Evolutionary conservation across 64 coral and sea anemone species (phyloP).

Genomic region (Trachythela sp.): DNA sequence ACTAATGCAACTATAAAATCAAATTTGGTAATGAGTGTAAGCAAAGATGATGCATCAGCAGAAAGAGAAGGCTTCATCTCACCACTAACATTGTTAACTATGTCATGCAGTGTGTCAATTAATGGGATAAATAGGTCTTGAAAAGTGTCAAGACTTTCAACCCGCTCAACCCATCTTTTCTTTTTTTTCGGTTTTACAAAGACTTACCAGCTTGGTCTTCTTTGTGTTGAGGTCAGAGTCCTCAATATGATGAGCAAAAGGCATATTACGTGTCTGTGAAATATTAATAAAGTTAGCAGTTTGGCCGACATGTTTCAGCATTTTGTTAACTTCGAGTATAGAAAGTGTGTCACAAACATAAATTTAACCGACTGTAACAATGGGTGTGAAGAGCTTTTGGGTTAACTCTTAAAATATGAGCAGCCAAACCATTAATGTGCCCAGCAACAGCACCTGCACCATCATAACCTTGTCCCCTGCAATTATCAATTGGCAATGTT

Average conservation of each 20-base stretch:
- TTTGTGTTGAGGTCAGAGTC: neutral
- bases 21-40: neutral
- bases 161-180: conserved; percentile 36
- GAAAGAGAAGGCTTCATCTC: neutral
- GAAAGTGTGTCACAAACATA: neutral
- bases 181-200: neutral
- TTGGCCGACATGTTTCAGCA: neutral
- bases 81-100: neutral
- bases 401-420: too few relatives aligned
- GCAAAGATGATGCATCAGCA: neutral
- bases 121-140: neutral
- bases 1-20: neutral
- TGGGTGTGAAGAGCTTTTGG: too few relatives aligned
- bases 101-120: neutral
- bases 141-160: neutral
- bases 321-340: conserved; percentile 18
- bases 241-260: neutral
- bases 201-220: conserved; percentile 22
- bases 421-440: conserved; percentile 10
- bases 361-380: too few relatives aligned
- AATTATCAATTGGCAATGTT: neutral
- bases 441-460: conserved; percentile 17
- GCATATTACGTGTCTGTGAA: neutral
- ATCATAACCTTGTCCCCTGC: conserved; percentile 27
- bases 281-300: conserved; percentile 11